Conservation (phyloP, 2,113 vertebrate genomes). For the Menura novaehollandiae region DNA sequence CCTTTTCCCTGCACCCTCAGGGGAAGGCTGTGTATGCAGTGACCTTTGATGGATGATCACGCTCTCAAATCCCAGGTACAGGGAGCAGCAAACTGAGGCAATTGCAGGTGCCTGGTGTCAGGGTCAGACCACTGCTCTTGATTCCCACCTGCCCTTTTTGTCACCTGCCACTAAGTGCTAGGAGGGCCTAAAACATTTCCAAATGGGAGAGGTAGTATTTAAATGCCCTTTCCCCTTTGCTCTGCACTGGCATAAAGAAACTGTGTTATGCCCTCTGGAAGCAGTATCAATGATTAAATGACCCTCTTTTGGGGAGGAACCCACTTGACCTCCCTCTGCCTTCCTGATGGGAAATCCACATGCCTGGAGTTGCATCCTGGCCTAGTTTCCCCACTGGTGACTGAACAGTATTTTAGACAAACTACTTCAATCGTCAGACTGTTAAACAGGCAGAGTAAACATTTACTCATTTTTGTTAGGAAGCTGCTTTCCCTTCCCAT, state of each 20-base stretch:
- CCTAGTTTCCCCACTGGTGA: neutral
- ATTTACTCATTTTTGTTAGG: slow-evolving; percentile 13
- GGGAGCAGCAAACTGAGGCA: neutral
- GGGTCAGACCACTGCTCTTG: neutral
- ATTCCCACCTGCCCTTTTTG: neutral
- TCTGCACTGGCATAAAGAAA: neutral
- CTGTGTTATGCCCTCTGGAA: neutral
- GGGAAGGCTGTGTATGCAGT: neutral
- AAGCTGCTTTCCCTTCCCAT: neutral
- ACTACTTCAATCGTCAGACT: neutral
- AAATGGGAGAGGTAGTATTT: neutral
- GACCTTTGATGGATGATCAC: neutral
- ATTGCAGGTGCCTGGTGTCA: neutral
- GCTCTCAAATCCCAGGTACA: neutral
- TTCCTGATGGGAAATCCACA: neutral
- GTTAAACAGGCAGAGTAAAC: slow-evolving; percentile 16
- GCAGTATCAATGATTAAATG: neutral
- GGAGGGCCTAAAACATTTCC: neutral
- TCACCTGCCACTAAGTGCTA: neutral
- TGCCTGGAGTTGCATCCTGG: neutral
- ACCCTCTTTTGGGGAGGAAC: neutral
- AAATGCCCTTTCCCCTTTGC: neutral
- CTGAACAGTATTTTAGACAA: neutral
- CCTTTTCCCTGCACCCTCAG: neutral
- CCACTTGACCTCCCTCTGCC: neutral